These are phyloP conservation scores for Thermophis baileyi DNA, from an alignment of 2,113 vertebrate genomes.

Conservation along the genomic window DNA sequence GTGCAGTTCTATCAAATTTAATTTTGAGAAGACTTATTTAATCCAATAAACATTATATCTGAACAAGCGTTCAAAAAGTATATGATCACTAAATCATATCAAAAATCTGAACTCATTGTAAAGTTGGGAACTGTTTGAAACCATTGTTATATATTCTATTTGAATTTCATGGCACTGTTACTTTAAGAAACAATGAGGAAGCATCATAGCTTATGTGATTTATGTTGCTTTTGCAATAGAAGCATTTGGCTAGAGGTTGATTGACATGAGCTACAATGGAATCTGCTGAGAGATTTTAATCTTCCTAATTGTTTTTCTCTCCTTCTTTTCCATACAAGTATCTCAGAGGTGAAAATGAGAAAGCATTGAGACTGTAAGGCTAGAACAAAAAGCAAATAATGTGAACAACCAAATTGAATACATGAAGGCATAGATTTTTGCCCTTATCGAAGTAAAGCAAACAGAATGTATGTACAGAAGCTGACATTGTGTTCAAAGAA, in stretches of 20 bases:
- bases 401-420: conserved; percentile 47
- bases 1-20: not conserved
- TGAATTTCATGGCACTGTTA: conserved; percentile 4
- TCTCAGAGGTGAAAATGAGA: conserved; percentile 48
- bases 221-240: conserved; percentile 44
- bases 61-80: not conserved
- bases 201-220: conserved; percentile 17
- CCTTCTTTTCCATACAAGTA: conserved; percentile 26
- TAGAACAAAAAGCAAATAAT: conserved; percentile 47
- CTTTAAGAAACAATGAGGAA: conserved; percentile 8
- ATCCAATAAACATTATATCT: not conserved
- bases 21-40: not conserved
- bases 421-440: conserved; percentile 45
- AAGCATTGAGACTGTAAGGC: conserved; percentile 6
- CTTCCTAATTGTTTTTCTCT: conserved; percentile 19
- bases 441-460: conserved; percentile 35
- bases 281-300: conserved; percentile 48
- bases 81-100: not conserved
- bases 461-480: conserved; percentile 40
- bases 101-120: not conserved
- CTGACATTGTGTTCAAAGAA: conserved; percentile 25
- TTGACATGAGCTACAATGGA: conserved; percentile 35
- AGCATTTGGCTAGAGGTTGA: conserved; percentile 8
- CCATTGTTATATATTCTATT: conserved; percentile 14
- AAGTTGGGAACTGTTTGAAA: not conserved